Evolutionary conservation across 2,888 invertebrate species (phyloP).

Genomic region (Parascotia fuliginaria): DNA sequence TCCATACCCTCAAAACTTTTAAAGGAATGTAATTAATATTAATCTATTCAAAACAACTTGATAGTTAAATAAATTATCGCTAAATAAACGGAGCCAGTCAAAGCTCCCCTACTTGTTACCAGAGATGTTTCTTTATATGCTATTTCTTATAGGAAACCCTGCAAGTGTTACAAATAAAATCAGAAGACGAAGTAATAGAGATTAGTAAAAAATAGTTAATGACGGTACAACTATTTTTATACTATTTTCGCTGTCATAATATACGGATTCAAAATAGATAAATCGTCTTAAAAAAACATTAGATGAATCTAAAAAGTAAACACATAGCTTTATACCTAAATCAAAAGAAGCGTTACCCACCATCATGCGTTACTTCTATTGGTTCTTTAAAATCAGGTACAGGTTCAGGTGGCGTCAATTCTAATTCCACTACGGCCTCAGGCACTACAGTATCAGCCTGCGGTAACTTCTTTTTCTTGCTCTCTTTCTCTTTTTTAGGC

Average conservation of each 20-base stretch:
- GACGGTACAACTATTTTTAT: no score
- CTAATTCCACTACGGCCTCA: conserved; percentile 40
- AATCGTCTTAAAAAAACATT: no score
- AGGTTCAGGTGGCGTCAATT: conserved; percentile 41
- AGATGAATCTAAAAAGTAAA: not conserved
- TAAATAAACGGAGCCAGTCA: no score
- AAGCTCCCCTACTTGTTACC: not conserved
- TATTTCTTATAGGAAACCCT: not conserved
- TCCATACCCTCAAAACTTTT: no score
- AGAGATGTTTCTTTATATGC: no score
- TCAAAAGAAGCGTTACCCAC: conserved; percentile 52
- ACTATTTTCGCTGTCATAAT: not conserved
- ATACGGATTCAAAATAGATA: no score
- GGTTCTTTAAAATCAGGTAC: conserved; percentile 36
- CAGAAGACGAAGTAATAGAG: not conserved
- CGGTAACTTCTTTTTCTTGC: conserved; percentile 86
- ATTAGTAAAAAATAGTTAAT: no score
- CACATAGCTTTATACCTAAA: not conserved
- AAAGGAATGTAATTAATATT: no score
- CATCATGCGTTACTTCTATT: conserved; percentile 49
- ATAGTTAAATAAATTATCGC: no score
- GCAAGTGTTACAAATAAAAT: not conserved
- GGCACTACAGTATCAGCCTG: conserved; percentile 50
- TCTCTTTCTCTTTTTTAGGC: conserved; percentile 86
- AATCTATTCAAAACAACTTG: no score